Evolutionary conservation across 2,113 vertebrate species (phyloP), one percentile per base, ranked within the genome.

Genomic region (Oncorhynchus keta): DNA sequence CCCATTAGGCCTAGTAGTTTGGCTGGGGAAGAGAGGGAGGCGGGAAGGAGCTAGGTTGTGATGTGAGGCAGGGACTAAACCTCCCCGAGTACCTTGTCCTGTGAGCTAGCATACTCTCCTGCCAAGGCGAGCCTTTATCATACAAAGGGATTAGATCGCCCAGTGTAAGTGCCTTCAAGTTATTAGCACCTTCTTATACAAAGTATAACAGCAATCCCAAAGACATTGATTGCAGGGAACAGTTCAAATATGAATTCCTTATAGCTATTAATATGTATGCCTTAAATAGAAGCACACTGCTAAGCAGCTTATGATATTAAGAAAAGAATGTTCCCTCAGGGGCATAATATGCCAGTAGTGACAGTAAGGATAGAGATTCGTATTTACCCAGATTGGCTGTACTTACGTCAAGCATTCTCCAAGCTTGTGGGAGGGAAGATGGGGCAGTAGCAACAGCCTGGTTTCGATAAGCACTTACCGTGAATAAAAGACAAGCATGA

Each of bases 271-370:
- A 94, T 94, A 94, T 94, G 94, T 94, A 94, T 93, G 93, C 94
- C 93, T 95, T 95, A 95, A 95, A 95, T 94, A 95, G 94, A 93
- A 93, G 93, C 94, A 93, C 93, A 93, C 93, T 87, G 89, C 92
- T 95, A 95, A 95, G 94, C 94, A 93, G 94, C 94, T 95, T 95
- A 95, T 93, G 93, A 94, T 94, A 94, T 94, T 94, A 94, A 94
- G 93, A 95, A 93, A 94, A 93, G 93, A 94, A 94, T 94, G 93
- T 95, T 95, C 93, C 94, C 93, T 93, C 93, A 92, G 93, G 93
- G 94, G 93, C 91, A 93, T 94, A 93, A 94, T 94, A 94, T 94
- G 94, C 88, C 93, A 93, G 92, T 92, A 92, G 92, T 94, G 93
- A 94, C 94, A 94, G 93, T 86, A 88, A 93, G 91, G 88, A 45